A percentile compares a stretch with the other conserved stretches of the same genome.
Evolutionary conservation across 1,140 invertebrate genomes (phyloP).

Genomic region (Amyelois transitella): DNA sequence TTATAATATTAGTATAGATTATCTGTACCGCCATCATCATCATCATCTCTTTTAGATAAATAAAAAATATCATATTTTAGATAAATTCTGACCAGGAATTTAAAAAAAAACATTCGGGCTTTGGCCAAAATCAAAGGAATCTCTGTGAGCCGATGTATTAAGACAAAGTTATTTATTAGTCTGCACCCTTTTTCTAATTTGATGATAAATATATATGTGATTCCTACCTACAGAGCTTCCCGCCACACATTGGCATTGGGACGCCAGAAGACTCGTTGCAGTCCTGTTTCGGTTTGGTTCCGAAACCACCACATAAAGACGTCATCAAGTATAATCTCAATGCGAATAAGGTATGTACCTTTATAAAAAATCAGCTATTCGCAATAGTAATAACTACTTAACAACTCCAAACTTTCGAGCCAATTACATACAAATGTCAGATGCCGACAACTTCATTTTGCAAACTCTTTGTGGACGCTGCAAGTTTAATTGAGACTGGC

Average conservation of each 20-base stretch:
- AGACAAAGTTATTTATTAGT: no score
- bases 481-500: constrained; percentile 3
- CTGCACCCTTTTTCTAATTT: no score
- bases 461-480: not conserved
- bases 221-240: constrained; percentile 66
- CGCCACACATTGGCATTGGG: constrained; percentile 83
- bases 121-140: no score
- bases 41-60: no score
- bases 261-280: constrained; percentile 83
- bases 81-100: no score
- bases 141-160: no score
- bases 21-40: no score
- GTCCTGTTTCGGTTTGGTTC: constrained; percentile 79
- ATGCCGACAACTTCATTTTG: not conserved
- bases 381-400: not conserved
- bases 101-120: no score
- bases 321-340: constrained; percentile 79
- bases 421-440: not conserved
- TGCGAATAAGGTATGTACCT: constrained; percentile 74
- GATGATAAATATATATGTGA: no score
- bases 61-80: no score
- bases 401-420: not conserved
- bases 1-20: no score
- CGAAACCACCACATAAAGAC: constrained; percentile 81
- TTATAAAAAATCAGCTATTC: no score